Evolutionary conservation across 1,140 invertebrate species (phyloP).

Genomic region (Drosophila tristis): DNA sequence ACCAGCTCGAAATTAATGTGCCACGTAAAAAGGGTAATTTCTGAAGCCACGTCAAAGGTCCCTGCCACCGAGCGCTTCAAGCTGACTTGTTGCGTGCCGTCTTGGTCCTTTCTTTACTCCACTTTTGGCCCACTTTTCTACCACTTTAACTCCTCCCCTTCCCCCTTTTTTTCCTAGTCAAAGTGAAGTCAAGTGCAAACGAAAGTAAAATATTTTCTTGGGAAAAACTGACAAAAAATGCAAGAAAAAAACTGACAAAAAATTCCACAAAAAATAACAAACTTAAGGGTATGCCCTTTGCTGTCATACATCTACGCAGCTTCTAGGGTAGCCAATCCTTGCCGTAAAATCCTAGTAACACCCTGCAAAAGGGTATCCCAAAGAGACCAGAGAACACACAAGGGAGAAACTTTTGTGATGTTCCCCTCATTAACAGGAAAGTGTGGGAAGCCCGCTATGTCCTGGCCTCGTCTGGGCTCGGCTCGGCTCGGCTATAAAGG

Average conservation of each 20-base stretch:
- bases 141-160: slow-evolving; percentile 3
- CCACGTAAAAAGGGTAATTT: slow-evolving; percentile 78
- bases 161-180: slow-evolving; percentile 38
- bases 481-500: too few relatives aligned
- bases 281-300: too few relatives aligned
- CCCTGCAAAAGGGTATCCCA: neutral
- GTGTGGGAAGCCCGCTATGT: neutral
- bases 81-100: slow-evolving; percentile 65
- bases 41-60: slow-evolving; percentile 56
- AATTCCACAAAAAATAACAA: too few relatives aligned
- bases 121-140: too few relatives aligned
- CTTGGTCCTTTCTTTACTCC: neutral
- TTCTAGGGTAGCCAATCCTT: too few relatives aligned
- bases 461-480: too few relatives aligned
- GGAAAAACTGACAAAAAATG: neutral
- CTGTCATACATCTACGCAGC: too few relatives aligned
- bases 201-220: slow-evolving; percentile 58
- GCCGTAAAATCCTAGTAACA: too few relatives aligned
- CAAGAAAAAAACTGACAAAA: slow-evolving; percentile 4
- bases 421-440: slow-evolving; percentile 56
- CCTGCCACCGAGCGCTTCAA: slow-evolving; percentile 29
- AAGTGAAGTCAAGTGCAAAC: slow-evolving; percentile 76
- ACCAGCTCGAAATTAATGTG: slow-evolving; percentile 74
- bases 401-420: slow-evolving; percentile 45
- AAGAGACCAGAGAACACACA: slow-evolving; percentile 53